Percentiles rank a stretch among this genome's conserved stretches.
Evolutionary conservation across 2,797 vertebrate genomes (phyloP).

Genomic region (Gymnoscopelus microlampas): DNA sequence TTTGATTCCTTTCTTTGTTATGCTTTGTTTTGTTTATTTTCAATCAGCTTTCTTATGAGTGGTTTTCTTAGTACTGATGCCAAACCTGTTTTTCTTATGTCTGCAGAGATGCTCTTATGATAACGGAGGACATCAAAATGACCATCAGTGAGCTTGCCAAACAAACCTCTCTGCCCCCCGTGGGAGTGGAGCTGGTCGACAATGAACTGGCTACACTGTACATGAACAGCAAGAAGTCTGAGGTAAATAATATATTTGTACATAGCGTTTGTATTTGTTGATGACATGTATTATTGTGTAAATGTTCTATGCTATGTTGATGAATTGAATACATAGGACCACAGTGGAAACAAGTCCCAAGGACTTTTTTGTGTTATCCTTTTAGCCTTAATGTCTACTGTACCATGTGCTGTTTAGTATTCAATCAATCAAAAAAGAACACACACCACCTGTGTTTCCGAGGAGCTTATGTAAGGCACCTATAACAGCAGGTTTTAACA

Average conservation of each 20-base stretch:
- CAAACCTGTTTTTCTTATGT: neutral
- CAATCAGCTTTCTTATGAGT: neutral
- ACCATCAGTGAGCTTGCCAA: conserved; percentile 94
- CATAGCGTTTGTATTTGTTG: too few species aligned
- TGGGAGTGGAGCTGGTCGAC: conserved; percentile 96
- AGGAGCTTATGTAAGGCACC: too few species aligned
- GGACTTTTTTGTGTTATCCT: too few species aligned
- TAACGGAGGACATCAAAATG: conserved; percentile 98
- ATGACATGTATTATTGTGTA: too few species aligned
- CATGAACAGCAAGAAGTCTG: conserved; percentile 99
- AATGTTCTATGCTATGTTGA: too few species aligned
- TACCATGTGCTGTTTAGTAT: too few species aligned
- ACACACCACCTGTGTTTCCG: neutral
- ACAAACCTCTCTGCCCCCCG: conserved; percentile 92
- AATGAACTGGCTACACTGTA: conserved; percentile 96
- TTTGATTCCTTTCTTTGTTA: neutral
- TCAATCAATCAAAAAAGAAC: too few species aligned
- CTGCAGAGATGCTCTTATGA: conserved; percentile 95
- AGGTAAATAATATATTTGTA: conserved; percentile 78
- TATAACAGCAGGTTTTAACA: too few species aligned
- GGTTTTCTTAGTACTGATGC: neutral
- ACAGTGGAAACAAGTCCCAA: too few species aligned
- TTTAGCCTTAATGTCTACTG: too few species aligned
- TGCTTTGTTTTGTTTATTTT: neutral
- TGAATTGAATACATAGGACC: too few species aligned